phyloP scores from a whole-genome alignment of 2,888 invertebrate species.

The Glomeris marginata region DNA sequence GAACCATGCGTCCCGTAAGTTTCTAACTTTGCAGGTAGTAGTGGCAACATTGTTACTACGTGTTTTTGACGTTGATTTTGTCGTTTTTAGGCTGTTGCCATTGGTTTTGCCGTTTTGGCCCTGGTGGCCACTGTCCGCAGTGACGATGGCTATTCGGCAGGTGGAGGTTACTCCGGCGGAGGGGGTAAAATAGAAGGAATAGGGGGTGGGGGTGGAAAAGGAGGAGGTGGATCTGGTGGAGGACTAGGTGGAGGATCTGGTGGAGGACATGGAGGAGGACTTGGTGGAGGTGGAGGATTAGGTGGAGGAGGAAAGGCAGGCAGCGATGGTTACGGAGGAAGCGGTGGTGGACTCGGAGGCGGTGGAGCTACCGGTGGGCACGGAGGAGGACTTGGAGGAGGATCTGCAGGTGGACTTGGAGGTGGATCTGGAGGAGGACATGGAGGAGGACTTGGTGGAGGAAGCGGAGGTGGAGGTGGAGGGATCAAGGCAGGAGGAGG shows the following conservation, averaged over 20 bases:
- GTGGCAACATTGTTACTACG: too few relatives aligned
- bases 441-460: not conserved
- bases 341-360: not conserved
- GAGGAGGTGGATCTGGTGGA: slow-evolving; percentile 5
- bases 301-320: slow-evolving; percentile 12
- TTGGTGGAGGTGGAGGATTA: not conserved
- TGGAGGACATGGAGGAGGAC: not conserved
- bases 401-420: slow-evolving; percentile 2
- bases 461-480: too few relatives aligned
- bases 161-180: too few relatives aligned
- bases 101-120: too few relatives aligned
- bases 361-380: not conserved
- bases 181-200: not conserved
- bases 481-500: too few relatives aligned
- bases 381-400: slow-evolving; percentile 9
- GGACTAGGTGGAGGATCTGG: slow-evolving; percentile 3
- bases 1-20: too few relatives aligned
- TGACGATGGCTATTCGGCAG: too few relatives aligned
- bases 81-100: too few relatives aligned
- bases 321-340: slow-evolving; percentile 10
- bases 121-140: too few relatives aligned
- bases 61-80: too few relatives aligned
- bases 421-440: slow-evolving; percentile 4
- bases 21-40: too few relatives aligned
- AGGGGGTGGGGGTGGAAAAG: not conserved